Base-by-base conservation (phyloP, 2,888 invertebrate genomes). In the Thumatha senex region DNA sequence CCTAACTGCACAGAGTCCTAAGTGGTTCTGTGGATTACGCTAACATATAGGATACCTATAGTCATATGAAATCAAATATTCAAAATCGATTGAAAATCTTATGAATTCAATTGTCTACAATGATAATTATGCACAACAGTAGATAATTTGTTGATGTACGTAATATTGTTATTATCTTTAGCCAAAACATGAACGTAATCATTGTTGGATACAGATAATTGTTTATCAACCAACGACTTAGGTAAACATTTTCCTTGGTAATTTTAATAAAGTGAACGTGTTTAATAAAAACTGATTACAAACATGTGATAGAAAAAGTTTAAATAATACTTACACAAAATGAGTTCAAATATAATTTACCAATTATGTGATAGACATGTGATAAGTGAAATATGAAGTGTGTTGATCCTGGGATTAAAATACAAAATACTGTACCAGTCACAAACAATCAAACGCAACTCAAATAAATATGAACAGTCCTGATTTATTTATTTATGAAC, bases 171-270 rank as follows among this genome's bases (percentile, higher is more conserved):
- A 24, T 39, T 40, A 48, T 52, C 46, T 55, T 47, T 56, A 64
- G 58, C 52, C 40, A 57, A 59, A 59, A 62, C 56, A 56, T 46
- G 46, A 70, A 70, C 70, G 60, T 70, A 56, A 68, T 70, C 70
- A 49, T 51, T 44, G 15, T 10, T 31, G 46, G 67, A 67, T 68
- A 67, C 59, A 46, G 59, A 46, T 38, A 48, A 30, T 4, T 46
- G 35, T 31, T 51, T 64, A 68, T 66, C 69, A 10, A 46, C 38
- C 46, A 44, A 39, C 31, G 36, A 42, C 50, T 24, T 24, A 5
- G 5, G 46, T 54, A 41, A 56, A 48, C 44, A 57, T 54, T 61
- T 61, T 58, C 45, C 34, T 51, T 42, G 48, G 49, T 56, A 46
- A 51, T 51, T 60, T 52, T 48, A 11, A 40, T 52, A 46, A 44